Evolutionary conservation across 2,888 invertebrate genomes (phyloP).

Genomic region (Sesia apiformis): DNA sequence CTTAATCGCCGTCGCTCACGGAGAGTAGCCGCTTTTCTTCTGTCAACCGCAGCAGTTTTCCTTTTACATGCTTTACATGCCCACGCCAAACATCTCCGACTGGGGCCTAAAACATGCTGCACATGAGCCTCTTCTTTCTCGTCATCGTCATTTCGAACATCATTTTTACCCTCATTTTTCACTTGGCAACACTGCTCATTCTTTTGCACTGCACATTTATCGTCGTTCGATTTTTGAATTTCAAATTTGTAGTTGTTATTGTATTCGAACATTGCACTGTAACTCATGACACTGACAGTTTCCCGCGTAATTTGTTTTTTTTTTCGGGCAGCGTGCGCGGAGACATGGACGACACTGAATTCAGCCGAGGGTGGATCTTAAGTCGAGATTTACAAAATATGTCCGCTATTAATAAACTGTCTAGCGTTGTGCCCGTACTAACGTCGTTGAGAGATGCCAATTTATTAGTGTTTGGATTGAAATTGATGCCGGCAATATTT

Average conservation of each 20-base stretch:
- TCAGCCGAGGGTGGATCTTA: conserved; percentile 49
- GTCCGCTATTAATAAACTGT: conserved; percentile 65
- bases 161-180: conserved; percentile 42
- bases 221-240: conserved; percentile 28
- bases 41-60: conserved; percentile 95
- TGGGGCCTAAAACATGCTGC: conserved; percentile 69
- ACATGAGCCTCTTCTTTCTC: conserved; percentile 47
- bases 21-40: conserved; percentile 97
- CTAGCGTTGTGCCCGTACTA: conserved; percentile 39
- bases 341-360: conserved; percentile 55
- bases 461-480: conserved; percentile 72
- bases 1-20: conserved; percentile 92
- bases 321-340: conserved; percentile 53
- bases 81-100: conserved; percentile 92
- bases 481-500: conserved; percentile 71
- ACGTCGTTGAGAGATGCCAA: conserved; percentile 64
- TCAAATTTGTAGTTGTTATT: conserved; percentile 15
- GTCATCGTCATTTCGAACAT: conserved; percentile 16
- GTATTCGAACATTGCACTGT: conserved; percentile 30
- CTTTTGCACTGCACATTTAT: conserved; percentile 16
- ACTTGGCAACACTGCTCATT: conserved; percentile 36
- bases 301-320: conserved; percentile 30
- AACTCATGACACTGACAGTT: conserved; percentile 43
- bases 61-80: conserved; percentile 98
- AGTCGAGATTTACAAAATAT: conserved; percentile 63